phyloP scores from a whole-genome alignment of 2,888 invertebrate species.

The Euclidia mi region DNA sequence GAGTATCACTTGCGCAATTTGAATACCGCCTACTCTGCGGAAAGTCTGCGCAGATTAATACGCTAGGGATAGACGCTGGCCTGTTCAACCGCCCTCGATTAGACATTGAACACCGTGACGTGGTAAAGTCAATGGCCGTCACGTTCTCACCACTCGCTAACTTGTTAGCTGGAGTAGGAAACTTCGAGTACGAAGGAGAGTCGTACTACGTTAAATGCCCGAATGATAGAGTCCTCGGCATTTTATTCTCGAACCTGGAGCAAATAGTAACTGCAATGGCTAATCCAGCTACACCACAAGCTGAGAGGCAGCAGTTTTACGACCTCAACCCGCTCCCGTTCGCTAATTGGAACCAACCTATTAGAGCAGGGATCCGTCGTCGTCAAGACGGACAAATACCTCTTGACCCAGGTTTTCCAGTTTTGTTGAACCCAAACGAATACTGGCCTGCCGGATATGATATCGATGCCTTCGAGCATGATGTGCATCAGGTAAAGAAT shows the following conservation, averaged over 20 bases:
- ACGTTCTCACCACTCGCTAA: constrained; percentile 1
- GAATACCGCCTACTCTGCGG: constrained; percentile 7
- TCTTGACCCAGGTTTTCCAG: too few relatives aligned
- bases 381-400: too few relatives aligned
- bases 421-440: too few relatives aligned
- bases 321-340: too few relatives aligned
- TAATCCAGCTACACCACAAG: too few relatives aligned
- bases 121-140: neutral
- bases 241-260: neutral
- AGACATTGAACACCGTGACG: constrained; percentile 1
- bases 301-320: too few relatives aligned
- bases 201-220: constrained; percentile 3
- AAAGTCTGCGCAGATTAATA: neutral
- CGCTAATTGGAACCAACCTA: too few relatives aligned
- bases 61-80: constrained; percentile 8
- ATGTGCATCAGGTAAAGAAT: too few relatives aligned
- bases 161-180: neutral
- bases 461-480: too few relatives aligned
- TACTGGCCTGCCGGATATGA: too few relatives aligned
- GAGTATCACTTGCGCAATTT: neutral
- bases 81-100: neutral
- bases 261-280: neutral
- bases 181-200: constrained; percentile 1
- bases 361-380: too few relatives aligned
- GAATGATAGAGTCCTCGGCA: neutral